A percentile compares a stretch with the other conserved stretches of the same genome.
These are phyloP conservation scores for Parasteatoda tepidariorum DNA, from an alignment of 1,140 invertebrate species.

Conservation along the genomic window DNA sequence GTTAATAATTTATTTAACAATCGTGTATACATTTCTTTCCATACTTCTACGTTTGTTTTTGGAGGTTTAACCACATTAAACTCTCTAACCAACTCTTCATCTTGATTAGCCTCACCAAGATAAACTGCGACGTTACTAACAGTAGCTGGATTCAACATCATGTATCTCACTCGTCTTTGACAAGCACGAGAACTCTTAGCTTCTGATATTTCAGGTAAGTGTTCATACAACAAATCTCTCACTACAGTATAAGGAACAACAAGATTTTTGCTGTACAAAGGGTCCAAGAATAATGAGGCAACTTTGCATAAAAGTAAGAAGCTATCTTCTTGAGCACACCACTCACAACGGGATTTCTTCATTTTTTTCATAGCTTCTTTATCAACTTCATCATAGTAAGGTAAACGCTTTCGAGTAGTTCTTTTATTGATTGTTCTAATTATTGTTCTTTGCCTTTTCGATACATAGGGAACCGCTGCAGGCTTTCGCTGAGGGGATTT, in stretches of 20 bases:
- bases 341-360: constrained; percentile 72
- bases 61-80: constrained; percentile 64
- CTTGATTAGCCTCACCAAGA: constrained; percentile 75
- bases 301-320: constrained; percentile 77
- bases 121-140: constrained; percentile 73
- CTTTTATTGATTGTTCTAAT: background rate
- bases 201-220: constrained; percentile 69
- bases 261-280: constrained; percentile 70
- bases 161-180: constrained; percentile 75
- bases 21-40: constrained; percentile 55
- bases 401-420: constrained; percentile 62
- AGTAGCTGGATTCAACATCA: constrained; percentile 74
- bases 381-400: constrained; percentile 77
- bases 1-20: constrained; percentile 63
- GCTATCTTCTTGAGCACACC: constrained; percentile 66
- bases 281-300: constrained; percentile 75
- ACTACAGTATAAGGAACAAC: constrained; percentile 70
- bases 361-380: constrained; percentile 75
- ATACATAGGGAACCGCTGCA: background rate
- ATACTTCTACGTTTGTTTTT: constrained; percentile 52
- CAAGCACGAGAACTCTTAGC: constrained; percentile 81
- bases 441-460: constrained; percentile 10
- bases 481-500: background rate
- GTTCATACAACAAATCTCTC: constrained; percentile 75
- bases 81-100: constrained; percentile 70